phyloP scores from a whole-genome alignment of 2,888 invertebrate species.

The Polyommatus icarus region DNA sequence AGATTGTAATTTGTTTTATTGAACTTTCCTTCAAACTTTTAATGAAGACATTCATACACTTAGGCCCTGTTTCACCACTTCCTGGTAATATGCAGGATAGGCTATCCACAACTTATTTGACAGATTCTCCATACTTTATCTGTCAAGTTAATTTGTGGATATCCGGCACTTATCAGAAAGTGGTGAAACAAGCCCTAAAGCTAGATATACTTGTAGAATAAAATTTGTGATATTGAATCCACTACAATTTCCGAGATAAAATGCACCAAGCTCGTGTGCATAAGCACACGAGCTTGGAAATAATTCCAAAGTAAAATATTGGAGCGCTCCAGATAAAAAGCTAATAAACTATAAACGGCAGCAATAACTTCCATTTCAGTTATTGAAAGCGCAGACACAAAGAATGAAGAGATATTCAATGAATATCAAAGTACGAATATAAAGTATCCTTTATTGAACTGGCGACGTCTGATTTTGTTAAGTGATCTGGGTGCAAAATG shows the following conservation, averaged over 20 bases:
- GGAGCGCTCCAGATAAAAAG: not conserved
- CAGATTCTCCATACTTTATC: too few relatives aligned
- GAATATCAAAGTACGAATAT: conserved; percentile 2
- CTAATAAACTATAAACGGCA: conserved; percentile 2
- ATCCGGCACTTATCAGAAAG: too few relatives aligned
- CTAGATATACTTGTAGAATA: not conserved
- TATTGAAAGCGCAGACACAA: conserved; percentile 19
- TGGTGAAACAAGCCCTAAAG: too few relatives aligned
- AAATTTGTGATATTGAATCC: not conserved
- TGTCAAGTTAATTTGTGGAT: too few relatives aligned
- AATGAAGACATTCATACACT: too few relatives aligned
- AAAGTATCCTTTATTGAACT: not conserved
- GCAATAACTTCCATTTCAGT: conserved; percentile 16
- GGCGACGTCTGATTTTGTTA: not conserved
- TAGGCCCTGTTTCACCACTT: too few relatives aligned
- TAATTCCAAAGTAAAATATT: conserved; percentile 27
- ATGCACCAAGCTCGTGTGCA: not conserved
- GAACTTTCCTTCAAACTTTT: not conserved
- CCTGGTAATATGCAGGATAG: too few relatives aligned
- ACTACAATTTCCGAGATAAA: not conserved
- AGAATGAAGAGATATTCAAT: conserved; percentile 11
- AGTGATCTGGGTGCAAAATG: not conserved
- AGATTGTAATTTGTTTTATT: not conserved
- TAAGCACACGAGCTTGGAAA: too few relatives aligned
- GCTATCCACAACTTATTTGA: too few relatives aligned